These are phyloP conservation scores for Barypeithes pellucidus DNA, from an alignment of 2,888 invertebrate genomes.

Conservation along the genomic window DNA sequence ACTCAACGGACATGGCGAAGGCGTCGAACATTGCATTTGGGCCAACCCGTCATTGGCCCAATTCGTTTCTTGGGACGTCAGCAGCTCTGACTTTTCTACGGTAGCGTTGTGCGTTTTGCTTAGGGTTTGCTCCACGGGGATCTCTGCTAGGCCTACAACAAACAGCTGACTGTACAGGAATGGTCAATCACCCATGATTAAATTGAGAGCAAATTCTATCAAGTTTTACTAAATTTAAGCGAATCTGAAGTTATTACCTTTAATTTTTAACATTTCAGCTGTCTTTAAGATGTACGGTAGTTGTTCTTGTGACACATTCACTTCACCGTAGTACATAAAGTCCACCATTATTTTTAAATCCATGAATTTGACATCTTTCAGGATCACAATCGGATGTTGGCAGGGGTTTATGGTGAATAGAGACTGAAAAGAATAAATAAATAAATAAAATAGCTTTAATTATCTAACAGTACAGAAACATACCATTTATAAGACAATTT, in stretches of 20 bases:
- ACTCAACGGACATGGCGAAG: conserved; percentile 76
- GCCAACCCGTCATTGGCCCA: conserved; percentile 72
- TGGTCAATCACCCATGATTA: neutral
- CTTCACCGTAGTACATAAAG: conserved; percentile 95
- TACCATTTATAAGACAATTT: no score
- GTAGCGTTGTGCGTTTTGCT: conserved; percentile 80
- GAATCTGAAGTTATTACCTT: conserved; percentile 73
- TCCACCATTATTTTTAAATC: conserved; percentile 92
- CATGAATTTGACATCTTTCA: conserved; percentile 90
- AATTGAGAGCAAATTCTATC: no score
- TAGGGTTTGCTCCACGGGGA: conserved; percentile 84
- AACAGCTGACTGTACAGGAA: conserved; percentile 14
- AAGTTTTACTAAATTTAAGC: no score
- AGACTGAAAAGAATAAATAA: conserved; percentile 72
- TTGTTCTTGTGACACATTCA: conserved; percentile 92
- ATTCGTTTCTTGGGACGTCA: conserved; percentile 75
- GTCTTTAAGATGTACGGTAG: conserved; percentile 86
- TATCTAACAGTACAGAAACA: no score
- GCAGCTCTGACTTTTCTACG: conserved; percentile 71
- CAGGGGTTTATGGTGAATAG: conserved; percentile 90
- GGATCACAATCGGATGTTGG: conserved; percentile 90
- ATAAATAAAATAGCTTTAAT: no score
- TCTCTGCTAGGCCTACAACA: conserved; percentile 81
- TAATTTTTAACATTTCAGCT: conserved; percentile 90
- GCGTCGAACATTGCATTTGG: conserved; percentile 77